A percentile compares a stretch with the other conserved stretches of the same genome.
Conservation (phyloP, 2,797 vertebrate genomes). For the Micrastur ruficollis region DNA sequence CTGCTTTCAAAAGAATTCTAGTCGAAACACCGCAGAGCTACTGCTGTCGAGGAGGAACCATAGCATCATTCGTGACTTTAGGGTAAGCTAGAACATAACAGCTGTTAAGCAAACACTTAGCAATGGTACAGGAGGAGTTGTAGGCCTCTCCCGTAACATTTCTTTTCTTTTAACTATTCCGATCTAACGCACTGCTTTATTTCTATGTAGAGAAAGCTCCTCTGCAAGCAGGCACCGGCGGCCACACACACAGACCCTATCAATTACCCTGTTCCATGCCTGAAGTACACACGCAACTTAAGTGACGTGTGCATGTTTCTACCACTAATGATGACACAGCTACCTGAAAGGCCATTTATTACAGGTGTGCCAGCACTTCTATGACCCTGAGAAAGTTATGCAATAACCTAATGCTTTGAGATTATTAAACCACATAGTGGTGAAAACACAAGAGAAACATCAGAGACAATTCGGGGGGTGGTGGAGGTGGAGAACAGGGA, state of each 20-base stretch:
- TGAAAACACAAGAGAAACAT: not conserved
- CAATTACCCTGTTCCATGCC: not conserved
- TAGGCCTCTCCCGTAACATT: not conserved
- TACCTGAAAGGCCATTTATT: not conserved
- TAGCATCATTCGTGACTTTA: not conserved
- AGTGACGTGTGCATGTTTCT: not conserved
- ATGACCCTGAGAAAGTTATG: not conserved
- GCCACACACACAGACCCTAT: not conserved
- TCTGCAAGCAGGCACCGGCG: not conserved
- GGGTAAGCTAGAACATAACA: not conserved
- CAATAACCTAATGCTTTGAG: not conserved
- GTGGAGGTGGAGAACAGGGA: too few relatives aligned
- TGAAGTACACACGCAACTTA: not conserved
- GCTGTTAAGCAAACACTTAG: slow-evolving; percentile 5
- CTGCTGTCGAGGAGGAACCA: not conserved
- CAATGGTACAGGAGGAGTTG: not conserved
- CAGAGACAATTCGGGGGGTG: not conserved
- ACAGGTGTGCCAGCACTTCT: not conserved
- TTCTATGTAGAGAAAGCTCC: not conserved
- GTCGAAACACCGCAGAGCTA: not conserved
- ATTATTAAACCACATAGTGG: not conserved
- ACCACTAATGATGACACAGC: not conserved
- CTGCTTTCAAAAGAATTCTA: not conserved
- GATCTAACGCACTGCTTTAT: not conserved
- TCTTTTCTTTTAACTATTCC: not conserved